These are phyloP conservation scores for Pleuronectes platessa DNA, from an alignment of 2,113 vertebrate species.

Conservation along the genomic window DNA sequence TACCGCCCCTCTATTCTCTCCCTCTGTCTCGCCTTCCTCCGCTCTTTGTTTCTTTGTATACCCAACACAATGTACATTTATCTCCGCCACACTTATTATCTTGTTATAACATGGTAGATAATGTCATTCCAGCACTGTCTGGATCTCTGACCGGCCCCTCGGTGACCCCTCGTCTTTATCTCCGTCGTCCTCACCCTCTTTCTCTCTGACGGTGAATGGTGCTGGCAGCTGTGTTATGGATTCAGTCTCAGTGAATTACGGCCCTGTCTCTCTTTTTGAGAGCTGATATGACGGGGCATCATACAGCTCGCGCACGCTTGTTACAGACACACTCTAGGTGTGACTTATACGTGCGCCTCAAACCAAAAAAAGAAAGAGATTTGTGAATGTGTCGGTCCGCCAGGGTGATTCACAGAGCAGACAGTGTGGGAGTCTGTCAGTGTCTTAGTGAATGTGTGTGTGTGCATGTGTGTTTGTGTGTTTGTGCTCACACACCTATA, in stretches of 20 bases:
- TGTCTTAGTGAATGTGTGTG: slow-evolving; percentile 25
- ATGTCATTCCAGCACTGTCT: slow-evolving; percentile 66
- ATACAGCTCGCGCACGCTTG: slow-evolving; percentile 63
- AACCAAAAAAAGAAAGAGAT: slow-evolving; percentile 55
- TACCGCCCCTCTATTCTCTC: slow-evolving; percentile 65
- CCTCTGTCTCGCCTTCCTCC: slow-evolving; percentile 53
- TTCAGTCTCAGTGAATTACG: slow-evolving; percentile 67
- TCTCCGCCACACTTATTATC: slow-evolving; percentile 49
- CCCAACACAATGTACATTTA: slow-evolving; percentile 51
- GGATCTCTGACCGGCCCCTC: slow-evolving; percentile 47
- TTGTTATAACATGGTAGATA: slow-evolving; percentile 53
- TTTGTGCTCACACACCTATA: slow-evolving; percentile 83
- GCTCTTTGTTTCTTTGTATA: slow-evolving; percentile 64
- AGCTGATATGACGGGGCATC: slow-evolving; percentile 67
- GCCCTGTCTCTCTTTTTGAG: slow-evolving; percentile 60
- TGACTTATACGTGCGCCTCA: slow-evolving; percentile 53
- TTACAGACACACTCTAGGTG: slow-evolving; percentile 63
- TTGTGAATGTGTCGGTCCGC: slow-evolving; percentile 45
- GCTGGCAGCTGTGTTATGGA: slow-evolving; percentile 74
- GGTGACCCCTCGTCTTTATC: slow-evolving; percentile 60
- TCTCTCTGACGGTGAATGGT: slow-evolving; percentile 63
- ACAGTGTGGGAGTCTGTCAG: slow-evolving; percentile 58
- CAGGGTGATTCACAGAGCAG: slow-evolving; percentile 48
- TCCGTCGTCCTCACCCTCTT: slow-evolving; percentile 53
- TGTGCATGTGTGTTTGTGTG: background rate